Evolutionary conservation across 2,797 vertebrate genomes (phyloP).

Genomic region (Ciconia nigra): DNA sequence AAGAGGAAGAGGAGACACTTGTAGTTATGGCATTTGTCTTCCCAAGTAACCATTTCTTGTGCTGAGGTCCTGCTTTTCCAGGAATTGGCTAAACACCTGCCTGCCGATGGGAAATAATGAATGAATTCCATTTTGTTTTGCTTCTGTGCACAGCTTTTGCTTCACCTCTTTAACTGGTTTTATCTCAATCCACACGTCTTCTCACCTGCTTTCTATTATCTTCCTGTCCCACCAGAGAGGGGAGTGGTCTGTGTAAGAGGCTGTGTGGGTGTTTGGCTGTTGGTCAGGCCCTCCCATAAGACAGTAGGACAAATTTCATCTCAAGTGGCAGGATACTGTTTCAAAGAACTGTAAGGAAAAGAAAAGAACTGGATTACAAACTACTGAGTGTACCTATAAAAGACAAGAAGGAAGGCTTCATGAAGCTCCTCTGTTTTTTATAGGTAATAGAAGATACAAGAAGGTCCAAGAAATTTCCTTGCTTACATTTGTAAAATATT

Average conservation of each 20-base stretch:
- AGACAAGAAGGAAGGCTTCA: neutral
- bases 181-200: neutral
- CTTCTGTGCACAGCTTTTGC: neutral
- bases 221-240: fast-evolving
- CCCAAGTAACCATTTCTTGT: neutral
- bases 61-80: neutral
- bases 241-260: neutral
- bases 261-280: neutral
- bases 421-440: neutral
- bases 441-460: neutral
- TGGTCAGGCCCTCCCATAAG: neutral
- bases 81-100: neutral
- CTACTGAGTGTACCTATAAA: neutral
- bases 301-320: neutral
- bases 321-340: neutral
- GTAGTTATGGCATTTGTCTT: neutral
- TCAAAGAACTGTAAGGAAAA: neutral
- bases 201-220: neutral
- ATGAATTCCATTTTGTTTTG: neutral
- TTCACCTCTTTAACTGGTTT: neutral
- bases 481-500: neutral
- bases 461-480: neutral
- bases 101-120: neutral
- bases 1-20: neutral
- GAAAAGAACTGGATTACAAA: neutral